Evolutionary conservation across 2,888 invertebrate species (phyloP), one percentile per base, ranked within the genome.

Genomic region (Mythimna ferrago): DNA sequence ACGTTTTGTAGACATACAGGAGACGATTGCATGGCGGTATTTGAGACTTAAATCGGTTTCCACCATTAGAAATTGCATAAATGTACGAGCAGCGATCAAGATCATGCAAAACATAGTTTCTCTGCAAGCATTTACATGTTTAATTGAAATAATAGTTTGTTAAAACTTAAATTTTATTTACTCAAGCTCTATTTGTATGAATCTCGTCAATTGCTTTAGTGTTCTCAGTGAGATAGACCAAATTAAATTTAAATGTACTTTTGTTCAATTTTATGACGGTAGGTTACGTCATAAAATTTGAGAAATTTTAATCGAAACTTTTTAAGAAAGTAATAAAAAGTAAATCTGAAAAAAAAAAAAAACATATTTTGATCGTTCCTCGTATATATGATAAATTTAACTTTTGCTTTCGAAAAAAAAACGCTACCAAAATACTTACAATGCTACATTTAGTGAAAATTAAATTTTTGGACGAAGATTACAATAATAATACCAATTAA

Each of bases 11-110:
- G 93, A 91, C 85, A 81, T 87, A 79, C 76, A 82, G 86, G 85
- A 85, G 88, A 89, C 86, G 84, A 89, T 87, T 94, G 95, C 95
- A 95, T 95, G 95, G 88, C 84, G 87, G 87, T 85, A 86, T 88
- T 89, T 86, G 78, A 77, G 82, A 88, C 83, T 78, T 87, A 82
- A 86, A 84, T 87, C 86, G 86, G 86, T 88, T 87, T 85, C 78
- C 85, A 82, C 77, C 77, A 73, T 81, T 87, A 84, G 82, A 85
- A 71, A 78, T 79, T 79, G 66, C 71, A 73, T 78, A 48, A 48
- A 74, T 68, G 76, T 69, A 78, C 84, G 85, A 90, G 88, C 78
- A 84, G 87, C 83, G 86, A 89, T 89, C 87, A 89, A 88, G 86
- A 86, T 82, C 32, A 53, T 76, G 3, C n/a, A n/a, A 32, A 48